Evolutionary conservation across 2,797 vertebrate genomes (phyloP).

Genomic region (Myotis findleyi): DNA sequence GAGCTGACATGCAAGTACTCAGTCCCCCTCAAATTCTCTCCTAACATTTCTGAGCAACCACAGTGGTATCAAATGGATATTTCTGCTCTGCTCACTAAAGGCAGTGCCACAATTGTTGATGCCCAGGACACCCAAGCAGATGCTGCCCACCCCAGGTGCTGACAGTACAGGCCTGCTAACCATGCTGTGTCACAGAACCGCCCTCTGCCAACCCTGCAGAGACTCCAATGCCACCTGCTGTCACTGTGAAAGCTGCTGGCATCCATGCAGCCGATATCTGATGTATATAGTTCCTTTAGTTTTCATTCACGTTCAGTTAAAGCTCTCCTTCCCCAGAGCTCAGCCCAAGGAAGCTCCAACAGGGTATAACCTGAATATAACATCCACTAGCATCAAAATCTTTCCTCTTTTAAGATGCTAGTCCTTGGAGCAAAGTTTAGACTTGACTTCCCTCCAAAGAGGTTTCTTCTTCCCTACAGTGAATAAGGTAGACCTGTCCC

Average conservation of each 20-base stretch:
- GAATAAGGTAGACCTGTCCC: background rate
- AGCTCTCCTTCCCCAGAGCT: background rate
- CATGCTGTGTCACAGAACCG: background rate
- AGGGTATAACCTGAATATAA: background rate
- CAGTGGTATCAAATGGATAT: accelerated
- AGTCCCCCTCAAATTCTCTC: background rate
- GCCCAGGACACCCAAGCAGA: background rate
- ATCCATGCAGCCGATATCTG: background rate
- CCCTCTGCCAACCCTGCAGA: background rate
- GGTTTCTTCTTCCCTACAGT: background rate
- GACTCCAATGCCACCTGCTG: background rate
- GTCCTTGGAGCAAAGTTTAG: background rate
- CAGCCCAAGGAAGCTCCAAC: background rate
- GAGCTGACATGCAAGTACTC: background rate
- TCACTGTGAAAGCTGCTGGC: background rate
- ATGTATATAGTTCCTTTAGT: background rate
- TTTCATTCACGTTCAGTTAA: background rate
- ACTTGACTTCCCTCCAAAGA: background rate
- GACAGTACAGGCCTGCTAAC: background rate
- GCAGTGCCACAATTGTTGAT: too few relatives aligned
- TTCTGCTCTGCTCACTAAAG: background rate
- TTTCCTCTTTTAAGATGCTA: background rate
- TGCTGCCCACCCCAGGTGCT: background rate
- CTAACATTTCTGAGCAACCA: background rate
- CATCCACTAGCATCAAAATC: background rate